phyloP scores from a whole-genome alignment of 2,113 vertebrate species.

The Actenoides hombroni region DNA sequence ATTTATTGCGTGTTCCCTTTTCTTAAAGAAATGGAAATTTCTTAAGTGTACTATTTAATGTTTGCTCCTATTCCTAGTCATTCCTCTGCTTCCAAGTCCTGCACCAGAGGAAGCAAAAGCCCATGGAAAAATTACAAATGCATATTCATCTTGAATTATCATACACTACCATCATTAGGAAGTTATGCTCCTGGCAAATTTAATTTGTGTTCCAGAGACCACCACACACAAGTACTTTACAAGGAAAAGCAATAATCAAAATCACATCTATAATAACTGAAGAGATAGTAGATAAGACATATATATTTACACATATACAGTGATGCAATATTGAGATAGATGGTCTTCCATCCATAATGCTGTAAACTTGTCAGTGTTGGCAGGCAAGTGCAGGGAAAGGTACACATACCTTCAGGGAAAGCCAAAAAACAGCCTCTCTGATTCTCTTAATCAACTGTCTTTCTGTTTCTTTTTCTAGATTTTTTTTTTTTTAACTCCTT shows the following conservation, averaged over 20 bases:
- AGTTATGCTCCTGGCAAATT: background rate
- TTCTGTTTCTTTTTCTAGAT: background rate
- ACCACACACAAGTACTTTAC: rapidly evolving
- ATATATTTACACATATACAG: background rate
- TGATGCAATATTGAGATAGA: background rate
- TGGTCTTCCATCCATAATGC: background rate
- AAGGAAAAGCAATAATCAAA: background rate
- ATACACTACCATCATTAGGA: background rate
- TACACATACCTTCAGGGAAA: background rate
- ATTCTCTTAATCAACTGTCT: background rate
- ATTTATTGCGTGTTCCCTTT: too few species aligned
- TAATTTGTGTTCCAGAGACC: background rate
- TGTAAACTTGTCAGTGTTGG: background rate
- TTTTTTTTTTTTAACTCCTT: background rate
- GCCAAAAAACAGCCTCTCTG: background rate
- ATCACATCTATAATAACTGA: background rate
- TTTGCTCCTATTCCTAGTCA: too few species aligned
- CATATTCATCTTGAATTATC: background rate
- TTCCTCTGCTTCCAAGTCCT: background rate
- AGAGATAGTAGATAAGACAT: background rate
- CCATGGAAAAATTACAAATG: background rate
- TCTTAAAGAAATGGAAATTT: too few species aligned
- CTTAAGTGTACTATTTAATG: too few species aligned
- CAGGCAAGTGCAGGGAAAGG: background rate
- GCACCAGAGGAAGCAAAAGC: background rate